Evolutionary conservation across 2,797 vertebrate genomes (phyloP).

Genomic region (Hyperoplus lanceolatus): DNA sequence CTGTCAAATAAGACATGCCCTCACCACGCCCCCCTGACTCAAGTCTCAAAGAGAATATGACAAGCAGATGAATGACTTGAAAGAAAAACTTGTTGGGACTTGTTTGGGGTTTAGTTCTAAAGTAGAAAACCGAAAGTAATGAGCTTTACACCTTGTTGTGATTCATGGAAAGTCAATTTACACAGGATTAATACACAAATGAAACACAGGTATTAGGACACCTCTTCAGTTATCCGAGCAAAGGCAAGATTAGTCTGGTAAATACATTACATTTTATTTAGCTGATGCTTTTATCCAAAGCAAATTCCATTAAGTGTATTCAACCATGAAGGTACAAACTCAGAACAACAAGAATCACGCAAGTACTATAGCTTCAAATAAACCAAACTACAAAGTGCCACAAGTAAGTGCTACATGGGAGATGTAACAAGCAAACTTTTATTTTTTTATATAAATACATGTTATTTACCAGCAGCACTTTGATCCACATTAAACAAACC

Average conservation of each 20-base stretch:
- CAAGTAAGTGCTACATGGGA: too few relatives aligned
- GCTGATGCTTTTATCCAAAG: too few relatives aligned
- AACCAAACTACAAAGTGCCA: too few relatives aligned
- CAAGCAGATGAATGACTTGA: not conserved
- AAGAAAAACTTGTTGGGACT: slow-evolving; percentile 17
- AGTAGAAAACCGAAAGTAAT: not conserved
- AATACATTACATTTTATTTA: too few relatives aligned
- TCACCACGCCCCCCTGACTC: not conserved
- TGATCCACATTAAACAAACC: too few relatives aligned
- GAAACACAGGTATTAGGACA: not conserved
- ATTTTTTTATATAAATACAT: too few relatives aligned
- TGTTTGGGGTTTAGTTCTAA: not conserved
- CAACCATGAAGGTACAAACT: too few relatives aligned
- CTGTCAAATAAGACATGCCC: slow-evolving; percentile 5
- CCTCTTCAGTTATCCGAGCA: not conserved
- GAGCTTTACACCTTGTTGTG: not conserved
- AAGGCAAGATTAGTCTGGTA: not conserved
- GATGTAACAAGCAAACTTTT: not conserved
- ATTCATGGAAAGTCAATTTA: not conserved
- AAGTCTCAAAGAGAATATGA: not conserved
- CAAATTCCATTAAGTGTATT: not conserved
- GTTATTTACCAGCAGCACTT: too few relatives aligned
- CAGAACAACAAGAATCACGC: too few relatives aligned
- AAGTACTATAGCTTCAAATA: too few relatives aligned
- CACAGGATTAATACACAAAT: not conserved